These are phyloP conservation scores for Lochmaea capreae DNA, from an alignment of 2,888 invertebrate species.

Conservation along the genomic window DNA sequence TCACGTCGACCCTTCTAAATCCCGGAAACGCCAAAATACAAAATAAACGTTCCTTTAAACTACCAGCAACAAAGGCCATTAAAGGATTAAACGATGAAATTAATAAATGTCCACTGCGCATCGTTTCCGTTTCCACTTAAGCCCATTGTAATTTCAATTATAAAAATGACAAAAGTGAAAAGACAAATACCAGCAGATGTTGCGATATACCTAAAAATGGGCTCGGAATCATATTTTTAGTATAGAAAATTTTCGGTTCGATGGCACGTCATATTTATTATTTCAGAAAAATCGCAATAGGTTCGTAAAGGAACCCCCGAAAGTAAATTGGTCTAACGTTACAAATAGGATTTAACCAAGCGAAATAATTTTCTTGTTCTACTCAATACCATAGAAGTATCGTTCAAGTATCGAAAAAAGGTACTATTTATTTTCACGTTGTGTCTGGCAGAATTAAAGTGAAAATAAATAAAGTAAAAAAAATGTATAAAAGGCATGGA, in stretches of 20 bases:
- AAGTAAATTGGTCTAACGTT: slow-evolving; percentile 52
- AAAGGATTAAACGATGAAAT: slow-evolving; percentile 41
- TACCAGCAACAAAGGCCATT: slow-evolving; percentile 24
- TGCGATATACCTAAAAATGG: slow-evolving; percentile 16
- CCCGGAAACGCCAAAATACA: neutral
- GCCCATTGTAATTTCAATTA: slow-evolving; percentile 35
- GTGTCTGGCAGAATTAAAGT: too few species aligned
- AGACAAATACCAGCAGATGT: slow-evolving; percentile 44
- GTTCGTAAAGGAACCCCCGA: slow-evolving; percentile 50
- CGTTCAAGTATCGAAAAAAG: too few species aligned
- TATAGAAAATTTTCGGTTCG: slow-evolving; percentile 43
- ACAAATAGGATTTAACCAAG: slow-evolving; percentile 56
- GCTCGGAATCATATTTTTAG: slow-evolving; percentile 42
- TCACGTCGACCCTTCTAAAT: neutral
- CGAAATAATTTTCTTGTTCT: slow-evolving; percentile 55
- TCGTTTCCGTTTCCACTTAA: slow-evolving; percentile 47
- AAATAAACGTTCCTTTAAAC: neutral
- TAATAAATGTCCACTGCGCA: slow-evolving; percentile 35
- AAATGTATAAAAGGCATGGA: too few species aligned
- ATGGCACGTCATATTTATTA: slow-evolving; percentile 42
- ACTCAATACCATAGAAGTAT: slow-evolving; percentile 14
- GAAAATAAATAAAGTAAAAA: too few species aligned
- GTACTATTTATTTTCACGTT: too few species aligned
- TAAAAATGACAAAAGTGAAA: slow-evolving; percentile 42
- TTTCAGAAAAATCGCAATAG: slow-evolving; percentile 32